These are phyloP conservation scores for Patella ulyssiponensis DNA, from an alignment of 2,888 invertebrate species.

Conservation along the genomic window DNA sequence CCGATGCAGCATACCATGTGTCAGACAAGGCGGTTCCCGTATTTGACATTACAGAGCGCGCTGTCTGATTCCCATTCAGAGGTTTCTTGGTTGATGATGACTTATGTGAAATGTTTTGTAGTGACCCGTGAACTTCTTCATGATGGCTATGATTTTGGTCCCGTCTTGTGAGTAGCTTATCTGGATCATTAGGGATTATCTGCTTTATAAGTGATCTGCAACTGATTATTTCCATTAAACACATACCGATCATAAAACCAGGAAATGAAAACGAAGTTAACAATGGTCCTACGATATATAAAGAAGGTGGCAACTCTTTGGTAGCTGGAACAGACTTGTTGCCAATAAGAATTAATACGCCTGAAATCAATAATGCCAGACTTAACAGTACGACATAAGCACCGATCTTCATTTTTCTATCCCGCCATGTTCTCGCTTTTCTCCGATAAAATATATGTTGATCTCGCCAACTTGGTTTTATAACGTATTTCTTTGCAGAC, in stretches of 20 bases:
- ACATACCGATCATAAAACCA: slow-evolving; percentile 18
- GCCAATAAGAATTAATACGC: slow-evolving; percentile 19
- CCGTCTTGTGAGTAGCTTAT: neutral
- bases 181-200: slow-evolving; percentile 9
- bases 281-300: slow-evolving; percentile 21
- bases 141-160: too few relatives aligned
- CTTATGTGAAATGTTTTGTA: too few relatives aligned
- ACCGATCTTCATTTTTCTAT: slow-evolving; percentile 18
- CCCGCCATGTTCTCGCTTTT: neutral
- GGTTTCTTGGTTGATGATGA: too few relatives aligned
- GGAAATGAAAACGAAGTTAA: slow-evolving; percentile 11
- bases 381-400: slow-evolving; percentile 20
- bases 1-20: too few relatives aligned
- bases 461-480: neutral
- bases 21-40: too few relatives aligned
- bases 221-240: slow-evolving; percentile 19
- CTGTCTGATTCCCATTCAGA: too few relatives aligned
- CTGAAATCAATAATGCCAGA: slow-evolving; percentile 16
- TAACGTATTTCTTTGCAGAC: too few relatives aligned
- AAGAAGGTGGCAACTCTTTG: slow-evolving; percentile 13
- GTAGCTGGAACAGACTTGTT: slow-evolving; percentile 9
- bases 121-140: too few relatives aligned
- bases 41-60: too few relatives aligned
- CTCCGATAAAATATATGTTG: neutral
- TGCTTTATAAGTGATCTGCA: slow-evolving; percentile 4